Percentiles rank a stretch among this genome's conserved stretches.
These are phyloP conservation scores for Rhopilema esculentum DNA, from an alignment of 30 jellyfish, hydroid and myxozoan species.

Conservation along the genomic window DNA sequence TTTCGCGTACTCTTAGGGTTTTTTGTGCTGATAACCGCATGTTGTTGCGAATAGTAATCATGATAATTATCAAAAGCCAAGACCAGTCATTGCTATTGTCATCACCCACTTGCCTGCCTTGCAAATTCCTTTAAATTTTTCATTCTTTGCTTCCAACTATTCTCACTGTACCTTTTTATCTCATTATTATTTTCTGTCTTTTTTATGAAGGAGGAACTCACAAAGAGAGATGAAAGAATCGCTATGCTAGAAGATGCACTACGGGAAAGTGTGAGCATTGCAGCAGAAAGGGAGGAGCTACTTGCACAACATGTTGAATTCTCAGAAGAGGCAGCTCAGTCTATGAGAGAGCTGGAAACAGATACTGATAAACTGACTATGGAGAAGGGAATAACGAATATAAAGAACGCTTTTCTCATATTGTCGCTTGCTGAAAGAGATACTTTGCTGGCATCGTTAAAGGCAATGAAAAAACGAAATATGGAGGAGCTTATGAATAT, in stretches of 20 bases:
- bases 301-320: constrained; percentile 84
- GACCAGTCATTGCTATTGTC: no score
- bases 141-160: no score
- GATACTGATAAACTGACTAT: constrained; percentile 77
- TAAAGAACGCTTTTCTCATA: constrained; percentile 89
- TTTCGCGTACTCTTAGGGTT: not conserved
- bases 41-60: no score
- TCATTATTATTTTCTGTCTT: no score
- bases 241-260: constrained; percentile 94
- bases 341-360: constrained; percentile 61
- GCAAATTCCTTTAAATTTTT: no score
- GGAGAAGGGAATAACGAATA: constrained; percentile 93
- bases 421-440: constrained; percentile 90
- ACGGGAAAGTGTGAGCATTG: constrained; percentile 94
- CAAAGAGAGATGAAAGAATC: constrained; percentile 78
- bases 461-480: constrained; percentile 71
- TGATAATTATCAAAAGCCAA: no score
- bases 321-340: constrained; percentile 83
- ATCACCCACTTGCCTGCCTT: no score
- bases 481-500: constrained; percentile 77
- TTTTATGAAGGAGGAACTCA: constrained; percentile 59
- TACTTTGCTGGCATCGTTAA: constrained; percentile 75
- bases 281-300: constrained; percentile 91
- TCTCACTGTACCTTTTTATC: no score
- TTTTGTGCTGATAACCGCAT: not conserved